Conservation (phyloP, 2,113 vertebrate genomes). For the Merops nubicus region DNA sequence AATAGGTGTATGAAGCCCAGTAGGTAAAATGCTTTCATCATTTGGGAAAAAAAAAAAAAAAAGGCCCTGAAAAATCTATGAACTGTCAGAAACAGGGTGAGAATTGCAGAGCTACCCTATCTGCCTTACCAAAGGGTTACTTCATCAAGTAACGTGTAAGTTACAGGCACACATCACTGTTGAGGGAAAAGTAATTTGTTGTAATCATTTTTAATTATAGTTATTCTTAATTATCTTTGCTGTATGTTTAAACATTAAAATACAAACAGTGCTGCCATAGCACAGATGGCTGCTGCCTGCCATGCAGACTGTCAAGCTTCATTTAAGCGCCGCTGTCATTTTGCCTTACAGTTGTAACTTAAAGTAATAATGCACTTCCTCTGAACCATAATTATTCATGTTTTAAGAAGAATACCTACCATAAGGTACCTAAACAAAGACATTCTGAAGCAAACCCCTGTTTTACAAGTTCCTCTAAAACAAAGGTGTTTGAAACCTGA, state of each 20-base stretch:
- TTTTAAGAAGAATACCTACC: conserved; percentile 28
- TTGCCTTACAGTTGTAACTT: conserved; percentile 64
- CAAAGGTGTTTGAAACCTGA: neutral
- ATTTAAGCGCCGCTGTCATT: conserved; percentile 69
- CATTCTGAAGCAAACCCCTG: neutral
- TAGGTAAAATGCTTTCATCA: conserved; percentile 29
- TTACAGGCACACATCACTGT: conserved; percentile 74
- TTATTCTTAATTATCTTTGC: conserved; percentile 87
- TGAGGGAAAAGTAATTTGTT: conserved; percentile 84
- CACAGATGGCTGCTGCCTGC: conserved; percentile 80
- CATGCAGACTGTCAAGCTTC: conserved; percentile 73
- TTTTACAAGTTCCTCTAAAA: neutral
- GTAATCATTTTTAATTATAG: conserved; percentile 87
- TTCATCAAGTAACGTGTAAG: conserved; percentile 73
- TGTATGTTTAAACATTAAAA: conserved; percentile 84
- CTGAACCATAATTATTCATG: conserved; percentile 4
- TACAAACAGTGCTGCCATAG: conserved; percentile 76
- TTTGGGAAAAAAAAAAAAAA: neutral
- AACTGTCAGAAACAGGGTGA: conserved; percentile 54
- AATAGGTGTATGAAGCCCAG: conserved; percentile 5
- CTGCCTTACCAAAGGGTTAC: conserved; percentile 66
- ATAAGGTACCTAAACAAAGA: neutral
- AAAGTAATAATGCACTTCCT: conserved; percentile 57
- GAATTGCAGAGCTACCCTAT: conserved; percentile 25
- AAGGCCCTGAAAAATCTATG: conserved; percentile 7